Conservation (phyloP, 2,797 vertebrate species). For the Lacerta viridis region DNA sequence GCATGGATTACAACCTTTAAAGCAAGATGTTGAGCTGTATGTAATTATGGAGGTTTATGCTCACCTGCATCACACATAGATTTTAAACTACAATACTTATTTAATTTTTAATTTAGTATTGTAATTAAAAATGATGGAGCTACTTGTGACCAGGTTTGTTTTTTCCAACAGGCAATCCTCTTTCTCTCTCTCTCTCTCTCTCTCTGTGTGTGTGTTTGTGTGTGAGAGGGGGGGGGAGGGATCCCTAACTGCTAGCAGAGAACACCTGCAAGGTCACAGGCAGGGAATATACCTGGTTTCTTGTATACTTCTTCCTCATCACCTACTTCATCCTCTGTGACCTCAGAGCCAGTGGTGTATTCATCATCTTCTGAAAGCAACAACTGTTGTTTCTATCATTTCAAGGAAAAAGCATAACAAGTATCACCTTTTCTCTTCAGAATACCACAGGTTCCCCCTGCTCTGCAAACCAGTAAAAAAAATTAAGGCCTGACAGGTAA, state of each 20-base stretch:
- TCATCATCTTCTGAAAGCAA: conserved; percentile 96
- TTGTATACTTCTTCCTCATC: conserved; percentile 96
- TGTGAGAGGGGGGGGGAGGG: too few relatives aligned
- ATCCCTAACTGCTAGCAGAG: neutral
- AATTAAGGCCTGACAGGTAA: neutral
- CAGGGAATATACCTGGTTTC: conserved; percentile 86
- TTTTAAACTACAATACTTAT: too few relatives aligned
- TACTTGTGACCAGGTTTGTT: too few relatives aligned
- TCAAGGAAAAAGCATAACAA: conserved; percentile 9
- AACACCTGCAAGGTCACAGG: neutral
- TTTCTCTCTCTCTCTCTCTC: neutral
- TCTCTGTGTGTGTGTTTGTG: neutral
- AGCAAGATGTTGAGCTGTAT: too few relatives aligned
- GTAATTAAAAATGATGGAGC: too few relatives aligned
- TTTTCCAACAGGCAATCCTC: too few relatives aligned
- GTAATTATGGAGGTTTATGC: too few relatives aligned
- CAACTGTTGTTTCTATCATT: conserved; percentile 89
- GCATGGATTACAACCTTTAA: too few relatives aligned
- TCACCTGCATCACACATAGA: too few relatives aligned
- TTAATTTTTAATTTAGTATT: too few relatives aligned
- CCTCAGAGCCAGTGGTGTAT: conserved; percentile 97
- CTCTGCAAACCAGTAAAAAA: neutral
- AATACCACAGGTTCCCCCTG: neutral
- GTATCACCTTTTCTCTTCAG: neutral
- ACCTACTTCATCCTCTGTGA: conserved; percentile 97